Conservation (phyloP, 2,888 invertebrate species). For the Pinctada fucata region DNA sequence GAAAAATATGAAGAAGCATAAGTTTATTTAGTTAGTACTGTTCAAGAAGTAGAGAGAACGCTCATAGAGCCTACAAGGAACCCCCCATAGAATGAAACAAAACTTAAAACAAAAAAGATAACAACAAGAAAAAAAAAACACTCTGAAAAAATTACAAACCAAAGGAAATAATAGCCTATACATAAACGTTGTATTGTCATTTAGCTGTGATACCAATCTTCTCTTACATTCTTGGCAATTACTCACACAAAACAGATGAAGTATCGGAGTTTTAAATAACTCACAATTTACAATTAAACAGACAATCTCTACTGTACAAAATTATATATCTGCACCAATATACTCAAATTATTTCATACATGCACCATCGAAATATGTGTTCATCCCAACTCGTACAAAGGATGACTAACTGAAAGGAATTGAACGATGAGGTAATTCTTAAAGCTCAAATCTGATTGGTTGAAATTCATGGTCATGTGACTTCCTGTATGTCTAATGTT, state of each 20-base stretch:
- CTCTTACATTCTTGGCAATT: too few relatives aligned
- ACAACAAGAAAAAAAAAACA: too few relatives aligned
- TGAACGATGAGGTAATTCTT: slow-evolving; percentile 44
- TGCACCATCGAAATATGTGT: slow-evolving; percentile 41
- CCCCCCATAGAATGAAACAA: too few relatives aligned
- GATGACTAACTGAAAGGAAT: slow-evolving; percentile 35
- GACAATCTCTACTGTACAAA: slow-evolving; percentile 35
- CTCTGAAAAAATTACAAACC: too few relatives aligned
- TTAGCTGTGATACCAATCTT: too few relatives aligned
- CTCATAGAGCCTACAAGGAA: too few relatives aligned
- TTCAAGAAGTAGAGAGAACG: too few relatives aligned
- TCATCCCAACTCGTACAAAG: slow-evolving; percentile 19
- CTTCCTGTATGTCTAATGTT: neutral
- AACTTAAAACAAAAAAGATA: too few relatives aligned
- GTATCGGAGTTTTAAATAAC: neutral
- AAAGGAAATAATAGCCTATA: too few relatives aligned
- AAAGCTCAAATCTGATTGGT: slow-evolving; percentile 42
- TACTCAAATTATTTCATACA: slow-evolving; percentile 36
- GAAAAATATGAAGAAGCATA: too few relatives aligned
- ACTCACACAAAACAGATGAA: neutral
- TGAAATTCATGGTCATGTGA: slow-evolving; percentile 6
- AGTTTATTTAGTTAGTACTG: too few relatives aligned
- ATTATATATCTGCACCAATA: slow-evolving; percentile 39
- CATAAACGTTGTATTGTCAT: too few relatives aligned
- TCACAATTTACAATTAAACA: slow-evolving; percentile 13